Conservation (phyloP, 2,888 invertebrate genomes). For the Noctua pronuba region DNA sequence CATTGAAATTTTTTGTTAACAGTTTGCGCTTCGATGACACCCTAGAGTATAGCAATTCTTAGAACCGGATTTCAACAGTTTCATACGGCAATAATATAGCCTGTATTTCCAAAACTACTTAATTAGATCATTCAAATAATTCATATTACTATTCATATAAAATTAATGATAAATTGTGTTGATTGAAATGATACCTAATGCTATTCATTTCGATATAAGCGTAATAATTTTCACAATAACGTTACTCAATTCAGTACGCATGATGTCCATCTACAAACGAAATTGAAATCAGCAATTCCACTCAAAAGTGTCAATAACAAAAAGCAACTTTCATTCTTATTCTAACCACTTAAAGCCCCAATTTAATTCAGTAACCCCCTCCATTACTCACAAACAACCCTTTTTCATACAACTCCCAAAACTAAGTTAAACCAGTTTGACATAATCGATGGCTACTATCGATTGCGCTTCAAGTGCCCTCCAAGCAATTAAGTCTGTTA, state of each 20-base stretch:
- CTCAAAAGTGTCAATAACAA: slow-evolving; percentile 1
- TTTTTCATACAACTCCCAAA: slow-evolving; percentile 24
- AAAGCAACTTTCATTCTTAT: not conserved
- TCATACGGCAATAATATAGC: not conserved
- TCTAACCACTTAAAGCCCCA: slow-evolving; percentile 11
- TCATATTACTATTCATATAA: not conserved
- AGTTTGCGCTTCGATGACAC: not conserved
- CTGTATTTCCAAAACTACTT: not conserved
- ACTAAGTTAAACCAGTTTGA: slow-evolving; percentile 40
- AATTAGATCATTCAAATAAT: not conserved
- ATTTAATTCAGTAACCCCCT: slow-evolving; percentile 30
- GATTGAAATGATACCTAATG: not conserved
- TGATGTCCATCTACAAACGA: not conserved
- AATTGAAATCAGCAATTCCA: slow-evolving; percentile 5
- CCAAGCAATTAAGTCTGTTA: slow-evolving; percentile 42
- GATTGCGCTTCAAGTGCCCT: slow-evolving; percentile 55
- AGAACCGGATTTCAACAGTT: not conserved
- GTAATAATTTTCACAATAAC: not conserved
- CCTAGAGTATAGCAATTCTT: not conserved
- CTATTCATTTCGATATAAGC: not conserved
- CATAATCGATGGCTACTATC: slow-evolving; percentile 54
- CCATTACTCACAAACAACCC: slow-evolving; percentile 19
- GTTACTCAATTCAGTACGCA: not conserved
- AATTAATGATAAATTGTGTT: not conserved
- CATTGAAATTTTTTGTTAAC: not conserved